Conservation (phyloP, 2,113 vertebrate genomes). For the Psephotus haematonotus region DNA sequence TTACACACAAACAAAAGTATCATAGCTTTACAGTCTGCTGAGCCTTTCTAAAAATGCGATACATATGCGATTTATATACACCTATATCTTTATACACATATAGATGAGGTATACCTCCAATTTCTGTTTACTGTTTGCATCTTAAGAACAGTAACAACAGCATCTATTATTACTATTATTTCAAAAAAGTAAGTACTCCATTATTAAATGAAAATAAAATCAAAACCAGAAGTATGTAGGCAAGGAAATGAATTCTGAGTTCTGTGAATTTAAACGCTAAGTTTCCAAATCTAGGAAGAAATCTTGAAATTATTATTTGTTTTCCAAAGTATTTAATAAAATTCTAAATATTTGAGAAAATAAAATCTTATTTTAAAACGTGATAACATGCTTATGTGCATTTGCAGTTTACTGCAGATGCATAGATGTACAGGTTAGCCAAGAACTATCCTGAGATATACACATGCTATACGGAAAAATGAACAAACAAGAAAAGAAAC, state of each 20-base stretch:
- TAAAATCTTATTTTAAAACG: not conserved
- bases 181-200: fast-evolving
- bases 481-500: not conserved
- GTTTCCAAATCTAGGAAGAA: not conserved
- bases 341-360: not conserved
- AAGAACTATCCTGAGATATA: not conserved
- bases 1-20: not conserved
- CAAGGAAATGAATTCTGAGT: not conserved
- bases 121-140: not conserved
- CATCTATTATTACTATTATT: not conserved
- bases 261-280: not conserved
- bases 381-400: not conserved
- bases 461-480: fast-evolving
- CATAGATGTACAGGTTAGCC: not conserved
- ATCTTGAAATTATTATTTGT: not conserved
- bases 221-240: not conserved
- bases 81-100: not conserved
- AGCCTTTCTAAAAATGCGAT: not conserved
- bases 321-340: not conserved
- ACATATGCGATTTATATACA: not conserved
- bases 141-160: not conserved
- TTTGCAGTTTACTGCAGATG: not conserved
- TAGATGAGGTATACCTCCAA: not conserved
- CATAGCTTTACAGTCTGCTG: not conserved
- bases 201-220: not conserved